Base-by-base conservation (phyloP, 2,888 invertebrate species). In the Troides aeacus region DNA sequence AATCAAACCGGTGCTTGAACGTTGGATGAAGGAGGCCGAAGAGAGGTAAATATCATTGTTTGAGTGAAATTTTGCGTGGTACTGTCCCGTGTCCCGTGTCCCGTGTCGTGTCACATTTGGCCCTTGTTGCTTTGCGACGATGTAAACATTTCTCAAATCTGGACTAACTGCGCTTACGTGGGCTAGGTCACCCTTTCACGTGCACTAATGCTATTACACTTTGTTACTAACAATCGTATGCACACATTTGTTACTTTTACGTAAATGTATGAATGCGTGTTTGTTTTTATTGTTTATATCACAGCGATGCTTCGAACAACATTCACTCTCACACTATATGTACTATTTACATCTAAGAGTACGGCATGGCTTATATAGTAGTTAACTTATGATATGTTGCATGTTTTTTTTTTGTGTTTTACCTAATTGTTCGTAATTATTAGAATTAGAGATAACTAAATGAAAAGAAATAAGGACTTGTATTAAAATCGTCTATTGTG, bases 21-120 rank as follows among this genome's bases (percentile, higher is more conserved):
- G 97, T 92, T 99, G 99, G 99, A 99, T 99, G 98, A 97, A 97
- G 91, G 99, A 99, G 93, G 99, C 99, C 68, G 99, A 99, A 94
- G 98, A 98, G 94, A 97, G 98, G 96, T 98, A 92, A 93, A 83
- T 92, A 92, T 83, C 72, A 74, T 80, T 89, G 88, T 89, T 87
- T 89, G 88, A 90, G 89, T 90, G 91, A 87, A 82, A 82, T 85
- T 88, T 84, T 87, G 82, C 88, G 89, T 91, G 85, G 80, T 88
- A 87, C 88, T 86, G 81, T 85, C 81, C 81, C 90, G 89, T 89
- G 88, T 80, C 90, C 30, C 30, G 30, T 30, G 30, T 30, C 81
- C 81, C 90, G 89, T 89, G 88, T 80, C 90, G 90, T 90, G 90
- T 75, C 74, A 83, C 80, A 92, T 92, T 90, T 91, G 92, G 92